Evolutionary conservation across 2,888 invertebrate species (phyloP), one percentile per base, ranked within the genome.

Genomic region (Eilema caniola): DNA sequence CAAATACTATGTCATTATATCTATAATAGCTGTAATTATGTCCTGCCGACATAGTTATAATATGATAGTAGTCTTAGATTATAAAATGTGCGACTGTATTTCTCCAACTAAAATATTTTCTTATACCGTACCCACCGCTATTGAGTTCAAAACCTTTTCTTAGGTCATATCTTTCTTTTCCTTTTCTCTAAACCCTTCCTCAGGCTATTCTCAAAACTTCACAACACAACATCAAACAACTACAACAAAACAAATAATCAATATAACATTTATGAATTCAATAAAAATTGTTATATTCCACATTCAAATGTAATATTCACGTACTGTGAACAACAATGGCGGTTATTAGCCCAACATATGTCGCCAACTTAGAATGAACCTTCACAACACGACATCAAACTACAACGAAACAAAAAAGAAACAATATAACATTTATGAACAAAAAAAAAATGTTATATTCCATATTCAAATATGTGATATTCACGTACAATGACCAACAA

Each of bases 291-390:
- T 47, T 47, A 47, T 41, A 41, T 12, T 57, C 11, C 57, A 20
- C 5, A 59, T 59, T 25, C 25, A n/a, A 16, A 16, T 41, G 41
- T 41, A 41, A 41, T 16, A 41, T 41, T 28, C 8, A 28, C 59
- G 10, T n/a, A 59, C 16, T 59, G 59, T 59, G 25, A 24, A 5
- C 25, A 25, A 14, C 20, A 8, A 10, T n/a, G 33, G n/a, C 14
- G 28, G 28, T 33, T 28, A 4, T 33, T 20, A 10, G 53, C 31
- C 23, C 12, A n/a, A 11, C 24, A 41, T 33, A 25, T 41, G 20
- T 28, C 10, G 56, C 65, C 47, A 33, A 57, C 56, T 56, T 23
- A 71, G 57, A 71, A 57, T 63, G 66, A 63, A 69, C 63, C 63
- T 63, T 72, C 66, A 37, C 33, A 37, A 37, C 33, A 37, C 33